Conservation (phyloP, 1,140 invertebrate genomes). For the Asbolus verrucosus region DNA sequence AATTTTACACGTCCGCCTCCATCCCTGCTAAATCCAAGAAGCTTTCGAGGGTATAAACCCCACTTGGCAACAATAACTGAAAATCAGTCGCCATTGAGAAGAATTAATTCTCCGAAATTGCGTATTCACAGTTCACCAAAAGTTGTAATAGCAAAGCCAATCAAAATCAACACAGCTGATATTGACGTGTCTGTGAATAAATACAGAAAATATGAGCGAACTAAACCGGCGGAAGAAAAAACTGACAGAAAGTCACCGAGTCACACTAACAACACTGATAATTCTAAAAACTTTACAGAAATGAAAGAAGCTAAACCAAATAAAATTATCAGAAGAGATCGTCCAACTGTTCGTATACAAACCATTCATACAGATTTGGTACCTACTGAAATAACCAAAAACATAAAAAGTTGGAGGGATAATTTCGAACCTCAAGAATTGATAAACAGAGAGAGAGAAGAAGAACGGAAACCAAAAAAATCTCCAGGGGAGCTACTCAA, state of each 20-base stretch:
- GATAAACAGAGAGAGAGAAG: slow-evolving; percentile 57
- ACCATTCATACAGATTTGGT: slow-evolving; percentile 66
- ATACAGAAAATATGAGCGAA: slow-evolving; percentile 64
- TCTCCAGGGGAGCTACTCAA: slow-evolving; percentile 78
- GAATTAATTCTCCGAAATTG: slow-evolving; percentile 67
- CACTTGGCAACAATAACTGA: slow-evolving; percentile 77
- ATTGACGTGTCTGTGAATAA: slow-evolving; percentile 81
- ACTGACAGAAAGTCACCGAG: slow-evolving; percentile 63
- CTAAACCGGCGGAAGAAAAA: slow-evolving; percentile 56
- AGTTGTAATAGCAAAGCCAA: slow-evolving; percentile 70
- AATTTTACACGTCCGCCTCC: slow-evolving; percentile 54
- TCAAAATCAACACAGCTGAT: slow-evolving; percentile 82
- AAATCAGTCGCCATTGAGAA: slow-evolving; percentile 63
- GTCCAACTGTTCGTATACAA: slow-evolving; percentile 78
- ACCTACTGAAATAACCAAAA: slow-evolving; percentile 42
- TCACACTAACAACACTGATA: slow-evolving; percentile 60
- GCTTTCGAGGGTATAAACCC: slow-evolving; percentile 71
- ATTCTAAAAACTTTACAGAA: slow-evolving; percentile 46
- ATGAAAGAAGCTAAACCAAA: slow-evolving; percentile 59
- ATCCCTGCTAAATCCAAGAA: slow-evolving; percentile 48
- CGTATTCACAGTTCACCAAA: slow-evolving; percentile 61
- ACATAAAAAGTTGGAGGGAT: slow-evolving; percentile 69
- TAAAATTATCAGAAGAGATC: slow-evolving; percentile 75
- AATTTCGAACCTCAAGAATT: slow-evolving; percentile 70
- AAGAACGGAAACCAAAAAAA: slow-evolving; percentile 66